phyloP scores from a whole-genome alignment of 2,888 invertebrate genomes.

The Hofmannophila pseudospretella region DNA sequence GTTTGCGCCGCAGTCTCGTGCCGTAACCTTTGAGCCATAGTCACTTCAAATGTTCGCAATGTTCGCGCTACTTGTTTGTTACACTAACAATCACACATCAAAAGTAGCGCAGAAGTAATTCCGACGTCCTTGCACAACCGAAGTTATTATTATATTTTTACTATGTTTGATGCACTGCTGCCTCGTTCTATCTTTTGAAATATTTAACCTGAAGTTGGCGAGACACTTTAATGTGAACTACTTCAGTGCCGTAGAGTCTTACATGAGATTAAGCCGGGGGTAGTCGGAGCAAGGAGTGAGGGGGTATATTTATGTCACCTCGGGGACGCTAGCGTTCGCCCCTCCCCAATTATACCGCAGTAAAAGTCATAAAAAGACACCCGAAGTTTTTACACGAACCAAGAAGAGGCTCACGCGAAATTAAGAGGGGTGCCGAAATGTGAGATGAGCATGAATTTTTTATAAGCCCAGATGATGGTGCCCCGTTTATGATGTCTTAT shows the following conservation, averaged over 20 bases:
- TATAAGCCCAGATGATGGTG: slow-evolving; percentile 77
- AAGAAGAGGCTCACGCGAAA: slow-evolving; percentile 75
- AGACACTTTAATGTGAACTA: slow-evolving; percentile 56
- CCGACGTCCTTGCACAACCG: too few relatives aligned
- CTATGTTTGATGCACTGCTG: too few relatives aligned
- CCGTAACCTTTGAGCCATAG: too few relatives aligned
- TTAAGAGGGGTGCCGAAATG: slow-evolving; percentile 78
- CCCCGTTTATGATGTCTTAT: slow-evolving; percentile 77
- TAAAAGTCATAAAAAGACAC: slow-evolving; percentile 79
- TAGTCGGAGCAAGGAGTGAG: slow-evolving; percentile 54
- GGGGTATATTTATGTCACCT: slow-evolving; percentile 77
- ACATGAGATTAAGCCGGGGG: slow-evolving; percentile 72
- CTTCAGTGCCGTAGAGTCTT: slow-evolving; percentile 60
- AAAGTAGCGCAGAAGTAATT: too few relatives aligned
- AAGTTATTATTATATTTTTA: too few relatives aligned
- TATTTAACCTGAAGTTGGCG: slow-evolving; percentile 40
- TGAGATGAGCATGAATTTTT: slow-evolving; percentile 78
- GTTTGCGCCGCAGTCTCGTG: too few relatives aligned
- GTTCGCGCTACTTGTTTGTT: too few relatives aligned
- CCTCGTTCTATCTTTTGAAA: slow-evolving; percentile 19
- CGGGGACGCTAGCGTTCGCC: slow-evolving; percentile 71
- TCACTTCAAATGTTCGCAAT: too few relatives aligned
- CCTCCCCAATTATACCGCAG: slow-evolving; percentile 79
- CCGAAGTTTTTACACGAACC: slow-evolving; percentile 78
- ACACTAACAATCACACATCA: too few relatives aligned